These are phyloP conservation scores for Onychomys torridus DNA, from an alignment of 2,797 vertebrate genomes.

Conservation along the genomic window DNA sequence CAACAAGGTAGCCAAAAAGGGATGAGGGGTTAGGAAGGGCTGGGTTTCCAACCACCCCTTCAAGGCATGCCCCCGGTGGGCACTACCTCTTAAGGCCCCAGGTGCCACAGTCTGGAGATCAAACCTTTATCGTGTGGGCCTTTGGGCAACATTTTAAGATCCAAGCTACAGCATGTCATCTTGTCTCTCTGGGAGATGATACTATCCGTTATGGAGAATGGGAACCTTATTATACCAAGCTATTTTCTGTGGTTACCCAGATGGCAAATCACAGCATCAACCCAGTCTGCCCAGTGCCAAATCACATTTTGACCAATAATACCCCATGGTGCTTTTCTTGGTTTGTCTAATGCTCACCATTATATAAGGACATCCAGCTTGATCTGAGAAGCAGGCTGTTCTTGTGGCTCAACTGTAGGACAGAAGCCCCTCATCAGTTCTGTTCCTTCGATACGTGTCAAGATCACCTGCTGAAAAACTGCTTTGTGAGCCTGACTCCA, in stretches of 20 bases:
- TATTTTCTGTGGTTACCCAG: neutral
- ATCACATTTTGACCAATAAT: neutral
- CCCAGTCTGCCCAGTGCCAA: neutral
- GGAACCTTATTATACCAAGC: neutral
- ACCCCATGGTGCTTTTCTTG: neutral
- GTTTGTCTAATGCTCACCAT: neutral
- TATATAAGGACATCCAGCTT: neutral
- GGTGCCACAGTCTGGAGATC: neutral
- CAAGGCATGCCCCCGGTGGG: neutral
- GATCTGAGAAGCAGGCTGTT: neutral
- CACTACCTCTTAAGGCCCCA: neutral
- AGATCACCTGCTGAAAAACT: neutral
- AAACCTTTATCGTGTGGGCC: neutral
- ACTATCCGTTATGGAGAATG: neutral
- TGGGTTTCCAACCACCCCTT: neutral
- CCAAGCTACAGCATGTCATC: no score
- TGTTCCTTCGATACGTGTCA: neutral
- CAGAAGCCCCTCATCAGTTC: neutral
- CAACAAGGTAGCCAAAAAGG: neutral
- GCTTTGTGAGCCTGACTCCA: neutral
- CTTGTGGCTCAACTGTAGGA: neutral
- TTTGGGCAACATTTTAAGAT: neutral
- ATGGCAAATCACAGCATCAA: neutral
- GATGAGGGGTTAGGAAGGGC: neutral
- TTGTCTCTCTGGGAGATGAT: neutral